These are phyloP conservation scores for Elymnias hypermnestra DNA, from an alignment of 1,140 invertebrate species.

Conservation along the genomic window DNA sequence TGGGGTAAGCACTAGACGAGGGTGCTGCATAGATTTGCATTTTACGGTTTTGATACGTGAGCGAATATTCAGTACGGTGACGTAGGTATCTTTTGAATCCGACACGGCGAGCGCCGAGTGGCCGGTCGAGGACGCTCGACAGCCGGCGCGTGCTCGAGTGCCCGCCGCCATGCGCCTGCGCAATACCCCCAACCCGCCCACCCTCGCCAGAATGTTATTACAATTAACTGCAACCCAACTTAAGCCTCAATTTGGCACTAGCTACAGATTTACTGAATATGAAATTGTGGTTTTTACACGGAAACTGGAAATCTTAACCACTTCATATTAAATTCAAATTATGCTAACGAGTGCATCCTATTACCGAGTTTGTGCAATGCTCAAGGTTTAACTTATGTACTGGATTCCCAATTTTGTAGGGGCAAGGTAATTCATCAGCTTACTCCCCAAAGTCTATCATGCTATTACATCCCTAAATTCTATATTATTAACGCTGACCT, in stretches of 20 bases:
- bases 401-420: too few species aligned
- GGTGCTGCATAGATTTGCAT: conserved; percentile 74
- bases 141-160: conserved; percentile 69
- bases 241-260: conserved; percentile 64
- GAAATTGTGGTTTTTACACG: conserved; percentile 23
- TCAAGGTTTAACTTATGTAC: background rate
- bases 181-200: conserved; percentile 27
- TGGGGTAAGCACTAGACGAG: conserved; percentile 64
- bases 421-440: too few species aligned
- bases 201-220: conserved; percentile 54
- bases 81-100: conserved; percentile 73
- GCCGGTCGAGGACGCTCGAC: conserved; percentile 57
- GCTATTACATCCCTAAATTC: too few species aligned
- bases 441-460: too few species aligned
- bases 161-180: conserved; percentile 58
- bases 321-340: conserved; percentile 16
- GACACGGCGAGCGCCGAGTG: conserved; percentile 64
- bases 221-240: conserved; percentile 63
- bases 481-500: too few species aligned
- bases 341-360: conserved; percentile 1
- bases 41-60: conserved; percentile 74
- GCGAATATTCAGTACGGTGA: conserved; percentile 71
- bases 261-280: conserved; percentile 29
- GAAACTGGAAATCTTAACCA: conserved; percentile 12
- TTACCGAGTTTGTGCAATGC: background rate